Conservation (phyloP, 1,140 invertebrate species). For the Drosophila micromelanica region DNA sequence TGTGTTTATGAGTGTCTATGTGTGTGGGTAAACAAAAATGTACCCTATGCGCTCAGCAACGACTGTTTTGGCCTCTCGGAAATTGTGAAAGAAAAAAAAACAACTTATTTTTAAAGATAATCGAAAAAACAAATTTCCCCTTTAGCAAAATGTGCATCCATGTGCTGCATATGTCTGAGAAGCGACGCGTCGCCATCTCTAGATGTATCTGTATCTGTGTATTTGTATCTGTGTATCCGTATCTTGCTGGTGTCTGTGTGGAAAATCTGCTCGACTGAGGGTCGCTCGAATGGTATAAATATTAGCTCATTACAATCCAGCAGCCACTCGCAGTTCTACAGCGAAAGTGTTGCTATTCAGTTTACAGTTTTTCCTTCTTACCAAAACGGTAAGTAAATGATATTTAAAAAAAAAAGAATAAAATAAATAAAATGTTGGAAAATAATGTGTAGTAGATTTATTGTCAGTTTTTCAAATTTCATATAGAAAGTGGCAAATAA, state of each 20-base stretch:
- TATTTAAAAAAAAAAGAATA: not conserved
- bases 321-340: slow-evolving; percentile 84
- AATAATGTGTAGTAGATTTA: not conserved
- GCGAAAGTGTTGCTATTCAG: slow-evolving; percentile 83
- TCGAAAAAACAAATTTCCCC: slow-evolving; percentile 57
- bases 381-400: slow-evolving; percentile 71
- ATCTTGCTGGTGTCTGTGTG: slow-evolving; percentile 49
- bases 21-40: slow-evolving; percentile 41
- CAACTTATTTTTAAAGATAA: slow-evolving; percentile 78
- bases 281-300: slow-evolving; percentile 81
- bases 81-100: slow-evolving; percentile 70
- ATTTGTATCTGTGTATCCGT: slow-evolving; percentile 15
- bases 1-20: slow-evolving; percentile 48
- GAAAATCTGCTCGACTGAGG: slow-evolving; percentile 70
- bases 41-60: slow-evolving; percentile 64
- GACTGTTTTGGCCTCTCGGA: slow-evolving; percentile 41
- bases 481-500: not conserved
- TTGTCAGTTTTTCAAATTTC: not conserved
- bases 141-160: slow-evolving; percentile 74
- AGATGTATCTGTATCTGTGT: slow-evolving; percentile 19
- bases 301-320: slow-evolving; percentile 82
- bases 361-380: slow-evolving; percentile 66
- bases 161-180: slow-evolving; percentile 67
- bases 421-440: not conserved
- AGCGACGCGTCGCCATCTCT: slow-evolving; percentile 2